Base-by-base conservation (phyloP, 92 coral and sea anemone genomes). In the Bergia puertoricense region DNA sequence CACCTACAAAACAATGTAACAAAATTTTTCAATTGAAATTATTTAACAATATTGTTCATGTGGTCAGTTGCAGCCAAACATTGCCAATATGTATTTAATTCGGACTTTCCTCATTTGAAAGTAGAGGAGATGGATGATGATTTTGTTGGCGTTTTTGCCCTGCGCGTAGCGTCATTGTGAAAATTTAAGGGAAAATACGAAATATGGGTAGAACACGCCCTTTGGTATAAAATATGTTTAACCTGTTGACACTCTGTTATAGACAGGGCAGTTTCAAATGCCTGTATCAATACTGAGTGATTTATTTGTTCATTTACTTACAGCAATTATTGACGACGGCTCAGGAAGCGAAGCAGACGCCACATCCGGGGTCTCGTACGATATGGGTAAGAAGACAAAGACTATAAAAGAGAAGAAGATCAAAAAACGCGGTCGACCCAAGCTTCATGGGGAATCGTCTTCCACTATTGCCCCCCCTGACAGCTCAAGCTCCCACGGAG, bases 331-430 rank as follows among this genome's bases (percentile, higher is more conserved):
- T 23, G 87, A 84, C 40, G 59, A 84, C 14, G 87, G 45, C 36
- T 84, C 87, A 23, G 66, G 82, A 20, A 50, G 62, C 59, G 72
- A 85, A 23, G 82, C 68, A 54, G 81, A 75, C 22, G 73, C 68
- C 20, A 45, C 85, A 7, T 68, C 66, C 30, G 41, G 82, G 3
- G 40, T 77, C 62, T 68, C 85, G 8, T 67, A 74, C n/a, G 88
- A 74, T n/a, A 14, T 88, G 3, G 79, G 85, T 40, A 76, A 78
- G 76, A 91, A 95, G 81, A 66, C 86, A 22, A 95, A 93, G 56
- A 87, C 84, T 81, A 94, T 92, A 77, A 94, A 94, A 46, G 83
- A 91, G 75, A 92, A 92, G 74, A 92, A 92, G 46, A 36, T 85
- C 2, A 92, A 89, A 57, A 92, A 89, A 57, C 78, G 79, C 7